A percentile compares a stretch with the other conserved stretches of the same genome.
These are phyloP conservation scores for Aphis craccivora DNA, from an alignment of 1,140 invertebrate species.

Conservation along the genomic window DNA sequence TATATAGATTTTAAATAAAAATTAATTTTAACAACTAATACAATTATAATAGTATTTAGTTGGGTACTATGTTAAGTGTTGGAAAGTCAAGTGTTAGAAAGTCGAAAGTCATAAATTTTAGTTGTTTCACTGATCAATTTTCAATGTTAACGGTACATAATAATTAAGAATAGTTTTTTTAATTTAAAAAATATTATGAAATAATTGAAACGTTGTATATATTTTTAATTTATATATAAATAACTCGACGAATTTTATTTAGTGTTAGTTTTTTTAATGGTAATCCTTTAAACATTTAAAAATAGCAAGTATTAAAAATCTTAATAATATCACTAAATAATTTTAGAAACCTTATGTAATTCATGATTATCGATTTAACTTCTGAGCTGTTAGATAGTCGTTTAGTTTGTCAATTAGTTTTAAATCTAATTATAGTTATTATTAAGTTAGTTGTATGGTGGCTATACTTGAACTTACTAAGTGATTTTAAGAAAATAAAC, in stretches of 20 bases:
- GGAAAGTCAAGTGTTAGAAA: too few relatives aligned
- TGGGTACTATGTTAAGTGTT: too few relatives aligned
- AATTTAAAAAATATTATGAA: not conserved
- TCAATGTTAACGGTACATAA: too few relatives aligned
- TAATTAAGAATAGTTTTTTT: not conserved
- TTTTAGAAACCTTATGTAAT: not conserved
- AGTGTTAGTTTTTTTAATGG: not conserved
- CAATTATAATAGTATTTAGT: too few relatives aligned
- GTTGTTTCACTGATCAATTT: too few relatives aligned
- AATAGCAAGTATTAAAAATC: not conserved
- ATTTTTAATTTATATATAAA: not conserved
- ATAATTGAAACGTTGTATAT: not conserved
- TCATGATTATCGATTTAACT: not conserved
- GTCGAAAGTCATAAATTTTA: too few relatives aligned
- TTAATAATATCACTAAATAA: not conserved
- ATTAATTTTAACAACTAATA: too few relatives aligned
- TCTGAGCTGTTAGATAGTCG: not conserved
- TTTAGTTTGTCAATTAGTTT: not conserved
- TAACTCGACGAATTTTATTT: not conserved
- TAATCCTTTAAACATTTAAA: not conserved
- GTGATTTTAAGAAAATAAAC: not conserved
- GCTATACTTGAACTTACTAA: not conserved
- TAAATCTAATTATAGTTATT: not conserved
- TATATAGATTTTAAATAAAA: too few relatives aligned
- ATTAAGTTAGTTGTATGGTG: not conserved